Conservation (phyloP, 2,888 invertebrate species). For the Diadegma fenestrale region DNA sequence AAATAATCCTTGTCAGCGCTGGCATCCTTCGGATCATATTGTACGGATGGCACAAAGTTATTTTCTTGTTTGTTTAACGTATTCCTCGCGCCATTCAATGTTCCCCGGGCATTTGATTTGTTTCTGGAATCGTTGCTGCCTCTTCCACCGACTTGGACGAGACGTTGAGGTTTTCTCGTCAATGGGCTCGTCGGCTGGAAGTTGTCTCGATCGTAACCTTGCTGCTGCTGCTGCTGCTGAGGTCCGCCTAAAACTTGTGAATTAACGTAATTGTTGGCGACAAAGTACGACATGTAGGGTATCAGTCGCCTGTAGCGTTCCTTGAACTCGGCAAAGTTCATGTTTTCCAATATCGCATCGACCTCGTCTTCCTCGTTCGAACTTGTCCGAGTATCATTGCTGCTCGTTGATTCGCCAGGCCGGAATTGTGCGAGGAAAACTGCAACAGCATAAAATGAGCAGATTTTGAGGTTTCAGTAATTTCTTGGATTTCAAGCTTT, state of each 20-base stretch:
- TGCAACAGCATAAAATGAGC: slow-evolving; percentile 68
- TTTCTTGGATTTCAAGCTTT: not conserved
- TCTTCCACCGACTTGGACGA: slow-evolving; percentile 37
- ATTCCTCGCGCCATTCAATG: slow-evolving; percentile 2
- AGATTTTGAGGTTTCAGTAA: not conserved
- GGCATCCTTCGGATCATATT: slow-evolving; percentile 80
- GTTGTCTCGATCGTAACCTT: slow-evolving; percentile 49
- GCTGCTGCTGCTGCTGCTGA: slow-evolving; percentile 79
- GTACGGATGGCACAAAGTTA: slow-evolving; percentile 82
- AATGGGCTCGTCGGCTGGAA: slow-evolving; percentile 46
- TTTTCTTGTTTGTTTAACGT: slow-evolving; percentile 68
- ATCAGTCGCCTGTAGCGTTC: slow-evolving; percentile 92
- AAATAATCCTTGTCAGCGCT: slow-evolving; percentile 79
- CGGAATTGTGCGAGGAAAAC: slow-evolving; percentile 70
- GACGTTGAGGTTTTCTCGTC: slow-evolving; percentile 60
- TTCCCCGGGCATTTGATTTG: slow-evolving; percentile 43
- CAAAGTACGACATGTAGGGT: slow-evolving; percentile 93
- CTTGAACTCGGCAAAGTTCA: slow-evolving; percentile 85
- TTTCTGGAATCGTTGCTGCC: slow-evolving; percentile 51
- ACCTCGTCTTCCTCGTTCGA: slow-evolving; percentile 70
- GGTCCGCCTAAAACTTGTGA: slow-evolving; percentile 77
- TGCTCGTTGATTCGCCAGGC: slow-evolving; percentile 56
- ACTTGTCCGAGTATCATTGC: slow-evolving; percentile 70
- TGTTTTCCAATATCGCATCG: slow-evolving; percentile 70
- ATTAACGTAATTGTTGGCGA: slow-evolving; percentile 87